Conservation (phyloP, 92 coral and sea anemone species). For the Epizoanthus stellaris region DNA sequence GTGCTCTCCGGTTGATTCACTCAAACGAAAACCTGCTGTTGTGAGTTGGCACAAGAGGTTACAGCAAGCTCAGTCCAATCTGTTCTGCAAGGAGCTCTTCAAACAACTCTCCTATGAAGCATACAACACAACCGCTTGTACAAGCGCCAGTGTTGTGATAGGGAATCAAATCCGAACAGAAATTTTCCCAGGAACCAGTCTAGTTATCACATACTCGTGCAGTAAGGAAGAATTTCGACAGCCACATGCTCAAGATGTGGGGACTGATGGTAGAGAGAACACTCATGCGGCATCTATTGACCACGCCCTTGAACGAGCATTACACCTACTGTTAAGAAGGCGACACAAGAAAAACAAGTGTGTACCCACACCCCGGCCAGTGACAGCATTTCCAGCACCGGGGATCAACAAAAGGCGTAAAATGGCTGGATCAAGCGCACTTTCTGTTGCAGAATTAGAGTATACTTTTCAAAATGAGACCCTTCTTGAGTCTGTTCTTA, state of each 20-base stretch:
- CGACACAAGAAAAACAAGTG: constrained; percentile 75
- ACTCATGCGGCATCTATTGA: constrained; percentile 36
- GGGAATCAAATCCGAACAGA: constrained; percentile 88
- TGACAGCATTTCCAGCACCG: constrained; percentile 74
- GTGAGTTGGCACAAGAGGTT: constrained; percentile 80
- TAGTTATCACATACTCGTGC: constrained; percentile 78
- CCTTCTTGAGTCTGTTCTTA: no score
- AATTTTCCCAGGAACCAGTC: constrained; percentile 92
- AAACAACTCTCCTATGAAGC: constrained; percentile 93
- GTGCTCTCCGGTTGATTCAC: constrained; percentile 24
- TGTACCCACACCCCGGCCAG: constrained; percentile 81
- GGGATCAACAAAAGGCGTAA: constrained; percentile 79
- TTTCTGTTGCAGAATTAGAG: constrained; percentile 66
- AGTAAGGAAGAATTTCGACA: constrained; percentile 38
- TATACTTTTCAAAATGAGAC: constrained; percentile 56
- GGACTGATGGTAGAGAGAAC: not conserved
- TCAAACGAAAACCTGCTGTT: not conserved
- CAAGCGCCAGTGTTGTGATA: constrained; percentile 75
- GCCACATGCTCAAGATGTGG: not conserved
- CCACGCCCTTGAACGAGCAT: constrained; percentile 67
- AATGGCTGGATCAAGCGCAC: constrained; percentile 87
- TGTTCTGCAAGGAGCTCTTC: constrained; percentile 91
- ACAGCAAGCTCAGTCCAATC: constrained; percentile 81
- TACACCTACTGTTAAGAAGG: constrained; percentile 81
- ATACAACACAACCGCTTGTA: constrained; percentile 72